These are phyloP conservation scores for Synergus umbraculus DNA, from an alignment of 2,888 invertebrate species.

Conservation along the genomic window DNA sequence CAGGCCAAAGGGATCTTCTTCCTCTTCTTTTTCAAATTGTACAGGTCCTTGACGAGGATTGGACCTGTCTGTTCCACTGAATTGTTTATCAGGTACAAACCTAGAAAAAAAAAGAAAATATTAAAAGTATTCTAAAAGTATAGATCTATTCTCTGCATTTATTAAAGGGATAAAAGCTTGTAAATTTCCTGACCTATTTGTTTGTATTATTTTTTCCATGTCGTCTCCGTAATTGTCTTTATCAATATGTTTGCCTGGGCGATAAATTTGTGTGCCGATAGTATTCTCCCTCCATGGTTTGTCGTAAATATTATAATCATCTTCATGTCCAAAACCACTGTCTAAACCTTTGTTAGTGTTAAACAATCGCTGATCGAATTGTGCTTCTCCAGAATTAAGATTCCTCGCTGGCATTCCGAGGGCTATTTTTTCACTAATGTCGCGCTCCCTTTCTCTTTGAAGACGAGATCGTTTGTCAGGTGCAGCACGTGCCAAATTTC, in stretches of 20 bases:
- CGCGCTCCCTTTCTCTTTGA: slow-evolving; percentile 86
- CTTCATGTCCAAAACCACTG: slow-evolving; percentile 82
- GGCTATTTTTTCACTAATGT: slow-evolving; percentile 99
- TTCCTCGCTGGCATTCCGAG: slow-evolving; percentile 94
- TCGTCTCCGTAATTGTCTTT: slow-evolving; percentile 95
- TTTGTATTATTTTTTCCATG: slow-evolving; percentile 91
- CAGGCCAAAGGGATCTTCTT: slow-evolving; percentile 97
- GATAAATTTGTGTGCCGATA: slow-evolving; percentile 92
- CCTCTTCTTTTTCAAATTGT: slow-evolving; percentile 89
- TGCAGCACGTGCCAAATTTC: slow-evolving; percentile 95
- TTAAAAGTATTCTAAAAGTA: slow-evolving; percentile 15
- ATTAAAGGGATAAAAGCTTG: background rate
- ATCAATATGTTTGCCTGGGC: slow-evolving; percentile 92
- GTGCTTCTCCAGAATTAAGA: slow-evolving; percentile 84
- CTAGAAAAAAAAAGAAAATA: slow-evolving; percentile 77
- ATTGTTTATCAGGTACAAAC: slow-evolving; percentile 98
- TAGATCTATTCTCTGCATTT: slow-evolving; percentile 1
- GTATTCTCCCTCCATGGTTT: slow-evolving; percentile 97
- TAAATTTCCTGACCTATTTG: slow-evolving; percentile 81
- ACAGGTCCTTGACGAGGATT: slow-evolving; percentile 93
- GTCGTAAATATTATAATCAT: slow-evolving; percentile 98
- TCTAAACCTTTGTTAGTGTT: slow-evolving; percentile 96
- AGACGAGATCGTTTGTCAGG: slow-evolving; percentile 95
- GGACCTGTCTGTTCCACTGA: slow-evolving; percentile 91
- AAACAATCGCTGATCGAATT: slow-evolving; percentile 97